Conservation (phyloP, 2,113 vertebrate genomes). For the Laticauda laticaudata region DNA sequence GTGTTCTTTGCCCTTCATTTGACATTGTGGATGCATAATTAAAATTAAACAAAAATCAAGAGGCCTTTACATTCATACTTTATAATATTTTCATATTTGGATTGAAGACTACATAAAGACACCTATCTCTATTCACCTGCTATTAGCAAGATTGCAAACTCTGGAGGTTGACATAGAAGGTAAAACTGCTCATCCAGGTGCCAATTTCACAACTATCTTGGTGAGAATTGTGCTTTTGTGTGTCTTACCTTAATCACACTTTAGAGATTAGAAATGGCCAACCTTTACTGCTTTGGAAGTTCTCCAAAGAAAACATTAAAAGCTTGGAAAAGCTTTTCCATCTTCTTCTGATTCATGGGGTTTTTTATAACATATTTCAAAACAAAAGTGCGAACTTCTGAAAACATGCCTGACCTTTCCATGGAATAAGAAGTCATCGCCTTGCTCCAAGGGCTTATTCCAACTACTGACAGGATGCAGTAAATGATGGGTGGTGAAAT, state of each 20-base stretch:
- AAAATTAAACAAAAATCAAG: conserved; percentile 28
- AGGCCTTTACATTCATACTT: conserved; percentile 15
- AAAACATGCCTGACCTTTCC: not conserved
- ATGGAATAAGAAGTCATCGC: not conserved
- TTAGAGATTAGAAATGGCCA: not conserved
- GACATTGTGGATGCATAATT: conserved; percentile 28
- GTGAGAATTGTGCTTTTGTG: not conserved
- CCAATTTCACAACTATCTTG: not conserved
- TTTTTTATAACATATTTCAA: not conserved
- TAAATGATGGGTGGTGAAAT: not conserved
- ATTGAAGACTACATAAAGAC: not conserved
- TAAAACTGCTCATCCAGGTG: not conserved
- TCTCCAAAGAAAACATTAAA: not conserved
- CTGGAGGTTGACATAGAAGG: not conserved
- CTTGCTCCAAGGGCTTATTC: not conserved
- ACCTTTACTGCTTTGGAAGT: not conserved
- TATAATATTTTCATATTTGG: not conserved
- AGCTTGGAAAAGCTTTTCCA: not conserved
- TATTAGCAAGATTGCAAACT: conserved; percentile 2
- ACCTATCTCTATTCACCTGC: not conserved
- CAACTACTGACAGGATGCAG: not conserved
- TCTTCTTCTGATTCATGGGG: not conserved
- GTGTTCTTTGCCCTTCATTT: conserved; percentile 54
- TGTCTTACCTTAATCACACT: not conserved
- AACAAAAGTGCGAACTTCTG: not conserved